Conservation (phyloP, 2,888 invertebrate species). For the Epirrhoe tristata region DNA sequence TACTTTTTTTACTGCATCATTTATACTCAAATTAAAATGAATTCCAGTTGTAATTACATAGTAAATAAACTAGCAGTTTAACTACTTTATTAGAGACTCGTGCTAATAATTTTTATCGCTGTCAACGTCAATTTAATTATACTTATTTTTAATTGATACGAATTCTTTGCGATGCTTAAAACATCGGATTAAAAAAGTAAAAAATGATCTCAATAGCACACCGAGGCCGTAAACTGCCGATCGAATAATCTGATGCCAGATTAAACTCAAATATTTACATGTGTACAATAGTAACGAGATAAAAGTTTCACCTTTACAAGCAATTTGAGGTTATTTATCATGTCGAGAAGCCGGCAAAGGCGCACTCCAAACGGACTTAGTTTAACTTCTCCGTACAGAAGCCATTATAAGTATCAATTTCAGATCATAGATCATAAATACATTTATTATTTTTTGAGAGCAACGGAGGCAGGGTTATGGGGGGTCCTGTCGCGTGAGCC, state of each 20-base stretch:
- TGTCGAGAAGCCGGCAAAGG: conserved; percentile 57
- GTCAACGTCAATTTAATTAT: conserved; percentile 34
- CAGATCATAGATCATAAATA: conserved; percentile 85
- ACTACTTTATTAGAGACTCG: conserved; percentile 40
- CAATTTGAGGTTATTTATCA: conserved; percentile 83
- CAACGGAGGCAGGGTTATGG: conserved; percentile 67
- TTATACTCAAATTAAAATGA: conserved; percentile 67
- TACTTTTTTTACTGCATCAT: conserved; percentile 69
- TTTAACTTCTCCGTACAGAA: conserved; percentile 83
- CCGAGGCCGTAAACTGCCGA: conserved; percentile 53
- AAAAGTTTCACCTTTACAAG: conserved; percentile 81
- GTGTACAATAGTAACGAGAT: conserved; percentile 71
- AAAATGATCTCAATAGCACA: conserved; percentile 31
- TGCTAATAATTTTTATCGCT: conserved; percentile 44
- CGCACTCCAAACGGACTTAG: conserved; percentile 66
- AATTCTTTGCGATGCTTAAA: conserved; percentile 18
- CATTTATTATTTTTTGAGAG: conserved; percentile 71
- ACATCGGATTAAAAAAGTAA: conserved; percentile 20
- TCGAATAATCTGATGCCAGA: conserved; percentile 68
- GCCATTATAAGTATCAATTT: conserved; percentile 85
- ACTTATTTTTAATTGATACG: conserved; percentile 30
- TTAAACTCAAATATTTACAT: conserved; percentile 79
- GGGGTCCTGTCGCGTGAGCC: conserved; percentile 75
- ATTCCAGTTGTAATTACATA: conserved; percentile 66
- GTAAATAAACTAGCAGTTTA: conserved; percentile 56